Evolutionary conservation across 2,888 invertebrate genomes (phyloP).

Genomic region (Rhagophthalmus giganteus): DNA sequence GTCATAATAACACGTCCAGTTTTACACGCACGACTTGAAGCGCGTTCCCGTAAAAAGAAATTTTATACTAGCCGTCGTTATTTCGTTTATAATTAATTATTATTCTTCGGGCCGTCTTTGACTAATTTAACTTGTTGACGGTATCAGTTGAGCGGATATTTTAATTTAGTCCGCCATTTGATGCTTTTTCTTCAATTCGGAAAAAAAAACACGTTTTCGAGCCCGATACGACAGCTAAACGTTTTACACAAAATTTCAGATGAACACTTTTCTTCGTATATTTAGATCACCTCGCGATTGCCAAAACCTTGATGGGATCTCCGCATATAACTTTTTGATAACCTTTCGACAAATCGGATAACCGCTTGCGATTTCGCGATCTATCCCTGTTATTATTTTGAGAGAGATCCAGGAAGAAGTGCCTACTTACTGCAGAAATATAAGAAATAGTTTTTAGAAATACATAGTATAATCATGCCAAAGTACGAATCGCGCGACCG

Average conservation of each 20-base stretch:
- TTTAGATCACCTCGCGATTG: too few species aligned
- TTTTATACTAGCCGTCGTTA: not conserved
- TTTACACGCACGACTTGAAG: constrained; percentile 8
- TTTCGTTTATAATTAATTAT: constrained; percentile 11
- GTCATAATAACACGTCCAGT: constrained; percentile 6
- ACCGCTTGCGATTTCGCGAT: not conserved
- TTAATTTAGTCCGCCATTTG: constrained; percentile 35
- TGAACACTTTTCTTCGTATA: too few species aligned
- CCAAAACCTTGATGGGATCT: constrained; percentile 12
- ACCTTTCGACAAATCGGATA: constrained; percentile 6
- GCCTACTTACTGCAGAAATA: too few species aligned
- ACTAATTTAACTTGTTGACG: constrained; percentile 18
- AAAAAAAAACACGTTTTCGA: constrained; percentile 2
- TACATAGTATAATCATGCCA: too few species aligned
- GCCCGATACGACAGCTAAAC: too few species aligned
- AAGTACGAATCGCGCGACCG: too few species aligned
- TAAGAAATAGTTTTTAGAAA: too few species aligned
- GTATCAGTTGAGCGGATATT: constrained; percentile 33
- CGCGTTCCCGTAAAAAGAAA: constrained; percentile 13
- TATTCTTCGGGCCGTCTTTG: constrained; percentile 12
- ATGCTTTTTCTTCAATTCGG: constrained; percentile 15
- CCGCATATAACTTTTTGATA: constrained; percentile 5
- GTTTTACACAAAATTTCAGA: too few species aligned
- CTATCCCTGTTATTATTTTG: not conserved
- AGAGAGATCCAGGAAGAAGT: too few species aligned